These are phyloP conservation scores for Coleophora deauratella DNA, from an alignment of 2,888 invertebrate genomes.

Conservation along the genomic window DNA sequence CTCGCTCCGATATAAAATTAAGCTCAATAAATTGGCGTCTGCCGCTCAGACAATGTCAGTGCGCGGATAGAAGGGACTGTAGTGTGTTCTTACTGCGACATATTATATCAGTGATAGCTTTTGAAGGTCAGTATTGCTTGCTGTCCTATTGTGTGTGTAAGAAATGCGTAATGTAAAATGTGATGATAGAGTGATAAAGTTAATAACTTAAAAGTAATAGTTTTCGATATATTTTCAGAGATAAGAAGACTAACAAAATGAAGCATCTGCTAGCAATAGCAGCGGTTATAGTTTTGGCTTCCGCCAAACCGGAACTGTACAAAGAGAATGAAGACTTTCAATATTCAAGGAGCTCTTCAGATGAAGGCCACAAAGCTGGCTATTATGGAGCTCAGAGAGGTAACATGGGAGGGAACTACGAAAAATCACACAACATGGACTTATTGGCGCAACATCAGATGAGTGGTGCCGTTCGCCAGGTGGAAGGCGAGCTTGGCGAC, in stretches of 20 bases:
- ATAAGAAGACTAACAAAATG: constrained; percentile 27
- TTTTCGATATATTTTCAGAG: neutral
- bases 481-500: constrained; percentile 59
- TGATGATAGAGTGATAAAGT: too few relatives aligned
- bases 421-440: constrained; percentile 68
- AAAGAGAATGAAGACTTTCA: constrained; percentile 67
- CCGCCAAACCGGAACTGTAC: constrained; percentile 54
- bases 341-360: constrained; percentile 62
- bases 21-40: constrained; percentile 55
- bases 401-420: constrained; percentile 69
- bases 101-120: neutral
- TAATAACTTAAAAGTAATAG: too few relatives aligned
- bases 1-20: constrained; percentile 44
- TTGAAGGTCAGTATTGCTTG: neutral
- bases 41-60: constrained; percentile 45
- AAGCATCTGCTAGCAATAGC: constrained; percentile 40
- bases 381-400: constrained; percentile 65
- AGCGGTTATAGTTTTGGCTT: constrained; percentile 37
- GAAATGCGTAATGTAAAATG: too few relatives aligned
- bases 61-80: constrained; percentile 21
- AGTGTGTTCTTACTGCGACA: constrained; percentile 18
- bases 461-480: constrained; percentile 54
- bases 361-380: constrained; percentile 59
- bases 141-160: too few relatives aligned
- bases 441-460: constrained; percentile 59